These are phyloP conservation scores for Picathartes gymnocephalus DNA, from an alignment of 2,113 vertebrate genomes.

Conservation along the genomic window DNA sequence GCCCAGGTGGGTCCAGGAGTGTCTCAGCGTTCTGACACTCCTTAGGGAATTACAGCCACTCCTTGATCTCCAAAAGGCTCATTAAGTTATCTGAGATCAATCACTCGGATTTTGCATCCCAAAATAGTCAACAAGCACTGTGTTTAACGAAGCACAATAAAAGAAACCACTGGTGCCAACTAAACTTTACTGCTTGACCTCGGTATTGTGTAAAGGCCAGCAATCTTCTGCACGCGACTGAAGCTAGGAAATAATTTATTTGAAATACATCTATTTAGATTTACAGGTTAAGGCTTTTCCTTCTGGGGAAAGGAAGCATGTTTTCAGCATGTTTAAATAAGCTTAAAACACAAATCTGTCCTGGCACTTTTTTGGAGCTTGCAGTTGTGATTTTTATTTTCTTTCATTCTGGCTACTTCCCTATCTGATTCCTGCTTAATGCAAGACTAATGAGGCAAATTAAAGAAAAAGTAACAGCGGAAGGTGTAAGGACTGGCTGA, in stretches of 20 bases:
- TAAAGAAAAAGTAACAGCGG: background rate
- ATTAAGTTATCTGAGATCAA: background rate
- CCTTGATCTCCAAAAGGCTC: slow-evolving; percentile 14
- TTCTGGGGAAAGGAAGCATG: background rate
- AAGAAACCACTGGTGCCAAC: background rate
- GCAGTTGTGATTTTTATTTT: background rate
- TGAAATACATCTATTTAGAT: background rate
- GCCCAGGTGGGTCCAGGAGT: background rate
- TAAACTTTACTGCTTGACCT: background rate
- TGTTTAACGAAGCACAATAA: background rate
- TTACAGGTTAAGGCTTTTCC: background rate
- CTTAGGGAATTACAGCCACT: background rate
- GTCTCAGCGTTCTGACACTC: background rate
- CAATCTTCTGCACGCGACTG: background rate
- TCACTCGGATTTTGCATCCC: background rate
- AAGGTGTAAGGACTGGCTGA: background rate
- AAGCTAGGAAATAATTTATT: background rate
- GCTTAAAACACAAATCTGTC: background rate
- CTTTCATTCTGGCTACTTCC: background rate
- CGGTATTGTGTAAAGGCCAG: background rate
- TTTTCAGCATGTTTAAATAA: background rate
- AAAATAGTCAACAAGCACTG: background rate
- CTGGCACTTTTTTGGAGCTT: background rate
- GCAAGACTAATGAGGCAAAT: background rate
- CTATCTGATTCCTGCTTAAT: background rate